A percentile compares a stretch with the other conserved stretches of the same genome.
Conservation (phyloP, 2,888 invertebrate species). For the Temnothorax ravouxi region DNA sequence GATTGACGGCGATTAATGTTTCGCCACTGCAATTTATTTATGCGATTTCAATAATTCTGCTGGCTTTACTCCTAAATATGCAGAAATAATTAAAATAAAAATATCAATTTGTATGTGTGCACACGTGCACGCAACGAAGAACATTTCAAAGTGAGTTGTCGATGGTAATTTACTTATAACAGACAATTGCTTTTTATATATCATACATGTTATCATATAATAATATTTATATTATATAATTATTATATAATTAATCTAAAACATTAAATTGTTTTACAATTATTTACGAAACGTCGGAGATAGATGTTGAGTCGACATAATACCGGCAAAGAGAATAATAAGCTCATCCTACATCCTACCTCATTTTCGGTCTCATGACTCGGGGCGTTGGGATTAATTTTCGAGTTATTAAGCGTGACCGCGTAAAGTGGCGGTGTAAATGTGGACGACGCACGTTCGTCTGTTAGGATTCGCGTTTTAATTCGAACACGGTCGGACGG, state of each 20-base stretch:
- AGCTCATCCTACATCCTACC: not conserved
- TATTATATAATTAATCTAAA: not conserved
- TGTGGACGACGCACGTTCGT: slow-evolving; percentile 64
- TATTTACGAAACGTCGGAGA: not conserved
- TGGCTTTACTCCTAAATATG: not conserved
- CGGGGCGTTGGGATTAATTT: slow-evolving; percentile 62
- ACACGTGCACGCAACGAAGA: not conserved
- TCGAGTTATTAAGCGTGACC: slow-evolving; percentile 69
- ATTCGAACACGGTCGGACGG: slow-evolving; percentile 63
- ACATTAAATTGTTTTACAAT: not conserved
- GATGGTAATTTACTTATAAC: not conserved
- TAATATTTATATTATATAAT: not conserved
- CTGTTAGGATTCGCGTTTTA: slow-evolving; percentile 69
- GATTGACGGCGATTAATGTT: not conserved
- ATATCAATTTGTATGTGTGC: not conserved
- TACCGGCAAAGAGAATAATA: not conserved
- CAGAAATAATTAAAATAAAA: not conserved
- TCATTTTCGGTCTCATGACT: slow-evolving; percentile 18
- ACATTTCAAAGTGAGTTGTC: not conserved
- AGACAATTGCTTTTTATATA: not conserved
- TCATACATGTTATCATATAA: not conserved
- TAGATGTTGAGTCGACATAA: not conserved
- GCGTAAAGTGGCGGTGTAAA: slow-evolving; percentile 55
- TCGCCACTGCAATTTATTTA: not conserved
- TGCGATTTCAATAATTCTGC: not conserved